Conservation (phyloP, 2,113 vertebrate species). For the Apistogramma diplotaenia region DNA sequence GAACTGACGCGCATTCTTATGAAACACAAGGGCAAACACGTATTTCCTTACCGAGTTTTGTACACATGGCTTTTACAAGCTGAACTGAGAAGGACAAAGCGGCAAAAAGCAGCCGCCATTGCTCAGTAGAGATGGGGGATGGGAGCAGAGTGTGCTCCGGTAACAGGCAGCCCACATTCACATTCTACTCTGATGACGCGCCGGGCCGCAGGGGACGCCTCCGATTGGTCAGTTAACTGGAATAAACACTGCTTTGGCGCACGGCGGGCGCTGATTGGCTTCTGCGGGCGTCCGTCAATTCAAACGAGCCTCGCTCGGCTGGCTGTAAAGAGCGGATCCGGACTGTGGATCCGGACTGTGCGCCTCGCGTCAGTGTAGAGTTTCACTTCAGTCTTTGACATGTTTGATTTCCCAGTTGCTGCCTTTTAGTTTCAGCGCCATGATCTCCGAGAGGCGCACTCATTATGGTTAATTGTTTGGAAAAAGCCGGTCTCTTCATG, state of each 20-base stretch:
- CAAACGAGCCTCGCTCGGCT: not conserved
- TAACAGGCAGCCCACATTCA: conserved; percentile 63
- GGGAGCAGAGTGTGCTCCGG: conserved; percentile 38
- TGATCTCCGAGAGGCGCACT: not conserved
- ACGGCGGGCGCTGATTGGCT: conserved; percentile 75
- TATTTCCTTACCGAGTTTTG: conserved; percentile 58
- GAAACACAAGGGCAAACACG: conserved; percentile 47
- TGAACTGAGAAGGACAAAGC: conserved; percentile 61
- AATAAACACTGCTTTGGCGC: conserved; percentile 79
- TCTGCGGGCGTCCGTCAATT: conserved; percentile 63
- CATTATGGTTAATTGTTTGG: not conserved
- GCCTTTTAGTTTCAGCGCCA: not conserved
- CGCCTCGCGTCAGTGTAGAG: not conserved
- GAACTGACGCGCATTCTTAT: conserved; percentile 46
- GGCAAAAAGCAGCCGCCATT: conserved; percentile 57
- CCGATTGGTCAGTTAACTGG: conserved; percentile 73
- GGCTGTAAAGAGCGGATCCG: conserved; percentile 50
- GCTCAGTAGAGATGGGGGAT: conserved; percentile 45
- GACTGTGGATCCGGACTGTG: conserved; percentile 27
- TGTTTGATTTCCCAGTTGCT: not conserved
- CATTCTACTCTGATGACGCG: conserved; percentile 72
- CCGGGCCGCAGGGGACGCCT: not conserved
- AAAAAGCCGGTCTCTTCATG: not conserved
- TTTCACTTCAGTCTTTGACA: conserved; percentile 13
- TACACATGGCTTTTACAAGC: conserved; percentile 49